These are phyloP conservation scores for Gandaritis pyraliata DNA, from an alignment of 2,888 invertebrate species.

Conservation along the genomic window DNA sequence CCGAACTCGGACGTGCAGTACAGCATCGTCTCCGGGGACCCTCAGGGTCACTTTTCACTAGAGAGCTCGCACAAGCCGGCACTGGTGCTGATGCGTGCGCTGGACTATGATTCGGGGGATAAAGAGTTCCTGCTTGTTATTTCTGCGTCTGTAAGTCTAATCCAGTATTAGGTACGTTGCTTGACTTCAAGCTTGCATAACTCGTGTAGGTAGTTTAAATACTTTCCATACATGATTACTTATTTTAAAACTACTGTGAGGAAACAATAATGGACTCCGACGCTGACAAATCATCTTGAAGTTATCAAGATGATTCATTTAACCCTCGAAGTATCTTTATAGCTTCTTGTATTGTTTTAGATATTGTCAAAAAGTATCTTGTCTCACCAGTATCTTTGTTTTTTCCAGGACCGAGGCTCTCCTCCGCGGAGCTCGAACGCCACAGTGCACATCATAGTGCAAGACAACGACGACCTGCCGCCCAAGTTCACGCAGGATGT, in stretches of 20 bases:
- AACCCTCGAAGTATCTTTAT: too few species aligned
- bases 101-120: slow-evolving; percentile 93
- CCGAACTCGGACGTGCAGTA: slow-evolving; percentile 94
- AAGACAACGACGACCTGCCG: slow-evolving; percentile 92
- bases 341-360: too few species aligned
- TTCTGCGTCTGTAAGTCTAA: slow-evolving; percentile 87
- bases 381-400: not conserved
- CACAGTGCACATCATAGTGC: slow-evolving; percentile 88
- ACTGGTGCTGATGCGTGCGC: slow-evolving; percentile 88
- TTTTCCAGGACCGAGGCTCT: slow-evolving; percentile 91
- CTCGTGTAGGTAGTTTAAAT: too few species aligned
- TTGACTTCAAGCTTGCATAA: too few species aligned
- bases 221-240: too few species aligned
- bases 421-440: slow-evolving; percentile 90
- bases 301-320: too few species aligned
- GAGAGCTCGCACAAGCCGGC: slow-evolving; percentile 92
- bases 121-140: slow-evolving; percentile 89
- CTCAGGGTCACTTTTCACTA: slow-evolving; percentile 89
- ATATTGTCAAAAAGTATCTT: too few species aligned
- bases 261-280: too few species aligned
- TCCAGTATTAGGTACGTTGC: too few species aligned
- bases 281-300: too few species aligned
- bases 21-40: slow-evolving; percentile 89
- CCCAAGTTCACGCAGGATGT: slow-evolving; percentile 92
- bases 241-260: too few species aligned